Base-by-base conservation (phyloP, 2,113 vertebrate species). In the Monopterus albus region DNA sequence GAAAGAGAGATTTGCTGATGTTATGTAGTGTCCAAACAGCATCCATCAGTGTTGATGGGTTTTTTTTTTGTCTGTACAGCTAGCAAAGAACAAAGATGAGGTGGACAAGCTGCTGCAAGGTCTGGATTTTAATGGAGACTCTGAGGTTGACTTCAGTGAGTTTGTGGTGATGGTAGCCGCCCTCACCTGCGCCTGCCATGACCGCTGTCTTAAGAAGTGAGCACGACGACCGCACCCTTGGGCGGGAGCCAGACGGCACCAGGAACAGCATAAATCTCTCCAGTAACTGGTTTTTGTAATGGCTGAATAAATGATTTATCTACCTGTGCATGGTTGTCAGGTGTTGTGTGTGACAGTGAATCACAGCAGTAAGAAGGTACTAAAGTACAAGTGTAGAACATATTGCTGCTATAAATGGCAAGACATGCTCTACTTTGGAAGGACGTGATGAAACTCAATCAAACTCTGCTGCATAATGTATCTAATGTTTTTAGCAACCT, bases 71-170 rank as follows among this genome's bases (percentile, higher is more conserved):
- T 66, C 2, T 59, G 2, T 20, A n/a, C 67, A 89, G 87, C 25
- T 1, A 5, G 52, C 73, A 0, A 93, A 89, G 58, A 90, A 93
- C 68, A 86, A 46, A 28, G 51, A 20, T 0, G 58, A 79, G 0
- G 78, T 90, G 35, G 87, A 92, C 11, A 81, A 86, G 50, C 38
- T 94, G 42, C 49, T 95, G 66, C 87, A 89, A 58, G 64, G 84
- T 29, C 82, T 95, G 77, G 94, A 95, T 13, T 58, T 86, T 8
- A 87, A 93, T 0, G 75, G 88, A 0, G 92, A 94, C 40, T 62
- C 60, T 0, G 66, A 92, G 72, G 83, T 95, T 25, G 93, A 94
- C 86, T 95, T 95, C 90, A 88, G 11, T 0, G 94, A 95, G 80
- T 95, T 94, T 62, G 21, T 94, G 2, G 58, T 89, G 45, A 68